A percentile compares a stretch with the other conserved stretches of the same genome.
These are phyloP conservation scores for Melanotaenia trifasciata DNA, from an alignment of 2,797 vertebrate species.

Conservation along the genomic window DNA sequence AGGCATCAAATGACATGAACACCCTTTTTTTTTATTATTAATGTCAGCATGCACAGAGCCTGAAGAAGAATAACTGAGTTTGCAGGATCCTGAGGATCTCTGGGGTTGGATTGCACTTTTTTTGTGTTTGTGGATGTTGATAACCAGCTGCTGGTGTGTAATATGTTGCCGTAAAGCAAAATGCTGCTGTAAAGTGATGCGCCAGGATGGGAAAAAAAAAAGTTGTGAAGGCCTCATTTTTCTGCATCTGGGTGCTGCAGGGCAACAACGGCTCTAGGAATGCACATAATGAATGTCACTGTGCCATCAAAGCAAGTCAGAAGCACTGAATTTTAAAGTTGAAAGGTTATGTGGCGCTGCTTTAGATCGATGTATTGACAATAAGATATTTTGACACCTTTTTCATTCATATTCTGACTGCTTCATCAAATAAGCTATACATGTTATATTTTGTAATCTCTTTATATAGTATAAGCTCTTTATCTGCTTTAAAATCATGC, in stretches of 20 bases:
- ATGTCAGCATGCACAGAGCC: too few species aligned
- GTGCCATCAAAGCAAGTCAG: background rate
- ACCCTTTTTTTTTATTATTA: too few species aligned
- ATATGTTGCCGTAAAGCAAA: background rate
- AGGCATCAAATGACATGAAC: too few species aligned
- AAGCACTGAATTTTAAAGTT: background rate
- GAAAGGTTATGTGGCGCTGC: too few species aligned
- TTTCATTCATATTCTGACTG: slow-evolving; percentile 8
- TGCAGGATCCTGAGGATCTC: too few species aligned
- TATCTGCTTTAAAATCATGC: slow-evolving; percentile 4
- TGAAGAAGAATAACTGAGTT: too few species aligned
- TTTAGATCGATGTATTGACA: too few species aligned
- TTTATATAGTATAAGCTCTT: background rate
- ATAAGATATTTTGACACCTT: too few species aligned
- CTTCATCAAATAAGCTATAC: slow-evolving; percentile 4
- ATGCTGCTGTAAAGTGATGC: background rate
- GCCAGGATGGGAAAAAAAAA: background rate
- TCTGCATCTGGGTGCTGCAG: background rate
- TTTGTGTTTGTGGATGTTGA: background rate
- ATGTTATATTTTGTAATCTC: background rate
- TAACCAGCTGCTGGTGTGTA: background rate
- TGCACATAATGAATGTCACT: background rate
- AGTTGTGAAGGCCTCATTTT: background rate
- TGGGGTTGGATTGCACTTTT: too few species aligned
- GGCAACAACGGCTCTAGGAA: background rate